phyloP scores from a whole-genome alignment of 2,113 vertebrate genomes.

The Trematomus loennbergii region DNA sequence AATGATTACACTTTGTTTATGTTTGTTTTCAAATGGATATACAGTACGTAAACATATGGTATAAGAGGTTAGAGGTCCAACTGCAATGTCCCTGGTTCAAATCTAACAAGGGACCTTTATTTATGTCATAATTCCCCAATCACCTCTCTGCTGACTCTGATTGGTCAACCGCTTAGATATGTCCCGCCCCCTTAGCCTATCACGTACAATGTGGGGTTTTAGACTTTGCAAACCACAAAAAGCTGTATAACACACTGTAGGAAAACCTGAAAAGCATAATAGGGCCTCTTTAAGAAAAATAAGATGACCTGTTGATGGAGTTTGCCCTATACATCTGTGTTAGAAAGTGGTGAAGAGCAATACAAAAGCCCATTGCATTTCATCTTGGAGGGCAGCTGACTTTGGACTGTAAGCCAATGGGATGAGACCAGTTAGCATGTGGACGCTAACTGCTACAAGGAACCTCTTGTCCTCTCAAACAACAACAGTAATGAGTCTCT shows the following conservation, averaged over 20 bases:
- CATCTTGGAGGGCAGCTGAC: slow-evolving; percentile 37
- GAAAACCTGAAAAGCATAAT: too few species aligned
- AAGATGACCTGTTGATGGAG: not conserved
- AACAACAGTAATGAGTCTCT: slow-evolving; percentile 38
- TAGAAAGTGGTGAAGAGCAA: not conserved
- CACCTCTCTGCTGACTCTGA: not conserved
- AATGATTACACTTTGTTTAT: not conserved
- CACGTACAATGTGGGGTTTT: too few species aligned
- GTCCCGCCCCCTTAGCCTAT: too few species aligned
- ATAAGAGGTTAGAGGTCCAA: not conserved
- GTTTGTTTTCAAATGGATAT: not conserved
- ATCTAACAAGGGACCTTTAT: not conserved
- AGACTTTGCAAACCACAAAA: too few species aligned
- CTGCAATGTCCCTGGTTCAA: not conserved
- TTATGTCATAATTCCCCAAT: too few species aligned
- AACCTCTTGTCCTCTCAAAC: slow-evolving; percentile 51
- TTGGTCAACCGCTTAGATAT: too few species aligned
- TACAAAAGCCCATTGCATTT: slow-evolving; percentile 55
- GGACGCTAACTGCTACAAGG: slow-evolving; percentile 46
- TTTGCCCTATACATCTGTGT: slow-evolving; percentile 2
- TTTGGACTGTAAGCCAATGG: slow-evolving; percentile 25
- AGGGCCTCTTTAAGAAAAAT: not conserved
- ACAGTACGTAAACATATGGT: too few species aligned
- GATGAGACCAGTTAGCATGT: slow-evolving; percentile 17
- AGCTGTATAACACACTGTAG: too few species aligned